phyloP scores from a whole-genome alignment of 2,113 vertebrate species.

The Coregonus clupeaformis region DNA sequence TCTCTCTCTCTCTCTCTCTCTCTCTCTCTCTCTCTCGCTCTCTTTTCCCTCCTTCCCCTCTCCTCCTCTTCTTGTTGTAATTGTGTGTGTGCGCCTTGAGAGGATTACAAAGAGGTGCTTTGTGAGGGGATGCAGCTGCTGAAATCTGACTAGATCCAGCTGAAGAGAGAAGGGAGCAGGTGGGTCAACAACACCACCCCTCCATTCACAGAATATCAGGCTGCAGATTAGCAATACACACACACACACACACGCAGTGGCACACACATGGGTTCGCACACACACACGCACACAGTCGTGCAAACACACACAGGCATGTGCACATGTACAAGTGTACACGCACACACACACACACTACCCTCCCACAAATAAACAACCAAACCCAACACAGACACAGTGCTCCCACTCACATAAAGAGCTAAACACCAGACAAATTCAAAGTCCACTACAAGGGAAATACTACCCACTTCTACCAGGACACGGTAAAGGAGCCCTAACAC shows the following conservation, averaged over 20 bases:
- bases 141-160: conserved; percentile 82
- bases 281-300: too few relatives aligned
- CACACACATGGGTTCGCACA: too few relatives aligned
- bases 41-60: conserved; percentile 54
- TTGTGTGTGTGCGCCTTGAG: conserved; percentile 69
- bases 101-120: conserved; percentile 87
- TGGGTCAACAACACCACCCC: conserved; percentile 82
- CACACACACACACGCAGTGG: conserved; percentile 26
- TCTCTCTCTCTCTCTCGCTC: conserved; percentile 42
- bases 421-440: background rate
- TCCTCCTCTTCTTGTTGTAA: conserved; percentile 66
- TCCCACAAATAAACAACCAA: conserved; percentile 37
- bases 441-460: too few relatives aligned
- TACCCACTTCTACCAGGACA: background rate
- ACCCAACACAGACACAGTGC: conserved; percentile 56
- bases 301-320: background rate
- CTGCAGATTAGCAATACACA: conserved; percentile 58
- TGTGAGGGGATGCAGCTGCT: conserved; percentile 90
- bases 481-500: background rate
- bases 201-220: conserved; percentile 83
- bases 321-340: conserved; percentile 23
- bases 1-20: conserved; percentile 24
- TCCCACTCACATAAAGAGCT: conserved; percentile 33
- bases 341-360: conserved; percentile 24
- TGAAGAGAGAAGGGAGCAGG: conserved; percentile 90